phyloP scores from a whole-genome alignment of 2,888 invertebrate species.

The Tetranychus piercei region DNA sequence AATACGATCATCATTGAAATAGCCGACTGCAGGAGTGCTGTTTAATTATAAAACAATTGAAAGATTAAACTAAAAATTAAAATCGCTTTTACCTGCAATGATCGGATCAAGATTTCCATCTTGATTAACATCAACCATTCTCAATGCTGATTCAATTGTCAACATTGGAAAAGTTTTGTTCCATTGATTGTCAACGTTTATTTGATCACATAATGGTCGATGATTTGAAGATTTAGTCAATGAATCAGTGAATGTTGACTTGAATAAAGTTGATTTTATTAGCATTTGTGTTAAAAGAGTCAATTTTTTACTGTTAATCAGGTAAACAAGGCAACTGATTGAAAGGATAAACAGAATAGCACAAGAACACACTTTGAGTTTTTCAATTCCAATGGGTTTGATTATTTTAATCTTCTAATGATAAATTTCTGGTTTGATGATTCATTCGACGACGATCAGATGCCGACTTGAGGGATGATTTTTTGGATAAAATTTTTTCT shows the following conservation, averaged over 20 bases:
- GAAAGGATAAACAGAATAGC: background rate
- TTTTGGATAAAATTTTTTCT: background rate
- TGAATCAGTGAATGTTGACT: background rate
- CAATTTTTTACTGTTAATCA: background rate
- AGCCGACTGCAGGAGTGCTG: slow-evolving; percentile 56
- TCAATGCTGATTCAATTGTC: slow-evolving; percentile 49
- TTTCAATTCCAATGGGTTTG: background rate
- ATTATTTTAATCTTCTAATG: too few relatives aligned
- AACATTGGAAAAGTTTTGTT: slow-evolving; percentile 27
- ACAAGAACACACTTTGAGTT: too few relatives aligned
- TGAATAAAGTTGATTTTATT: background rate
- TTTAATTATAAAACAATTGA: too few relatives aligned
- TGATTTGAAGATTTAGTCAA: background rate
- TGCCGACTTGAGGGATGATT: background rate
- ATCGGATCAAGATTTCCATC: slow-evolving; percentile 53
- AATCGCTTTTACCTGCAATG: too few relatives aligned
- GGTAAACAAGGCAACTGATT: background rate
- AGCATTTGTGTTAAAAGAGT: background rate
- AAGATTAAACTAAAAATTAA: too few relatives aligned
- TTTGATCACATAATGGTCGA: slow-evolving; percentile 13
- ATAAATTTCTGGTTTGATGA: background rate
- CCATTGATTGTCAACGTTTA: slow-evolving; percentile 23
- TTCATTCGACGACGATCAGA: background rate
- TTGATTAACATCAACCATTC: slow-evolving; percentile 49
- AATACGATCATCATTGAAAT: slow-evolving; percentile 52